Evolutionary conservation across 2,797 vertebrate genomes (phyloP), one percentile per base, ranked within the genome.

Genomic region (Cynodonichthys magdalenae): DNA sequence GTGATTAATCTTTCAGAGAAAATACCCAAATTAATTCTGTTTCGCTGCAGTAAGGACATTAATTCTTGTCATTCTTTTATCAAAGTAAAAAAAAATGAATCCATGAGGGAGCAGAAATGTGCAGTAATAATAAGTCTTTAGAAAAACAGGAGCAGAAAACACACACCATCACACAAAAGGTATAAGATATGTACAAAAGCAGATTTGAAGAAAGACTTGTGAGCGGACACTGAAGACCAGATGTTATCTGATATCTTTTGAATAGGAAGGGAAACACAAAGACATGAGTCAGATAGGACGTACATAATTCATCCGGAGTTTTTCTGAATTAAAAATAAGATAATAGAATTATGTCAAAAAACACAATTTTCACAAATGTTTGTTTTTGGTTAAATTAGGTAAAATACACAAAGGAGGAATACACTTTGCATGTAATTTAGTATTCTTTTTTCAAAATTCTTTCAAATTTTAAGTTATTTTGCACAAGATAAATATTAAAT

Each of bases 281-380:
- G 84, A 85, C 90, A 82, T 61, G 3, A 49, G 79, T 90, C 91
- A 90, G 90, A 87, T 78, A 90, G 87, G 88, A 92, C 77, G 44
- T 93, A 82, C 80, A 93, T 93, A 89, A 94, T 94, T 94, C 90
- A 93, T 93, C 86, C 87, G 81, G 90, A 80, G 85, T 79, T 27
- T 69, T 87, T 77, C 92, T 92, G 90, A 90, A 93, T 92, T 92
- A 91, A 65, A 69, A 88, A 92, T 87, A 76, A 86, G 75, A 88
- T 89, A 87, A 92, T 91, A 80, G 86, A 83, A 82, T 70, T 66
- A 87, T 92, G 88, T 90, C 85, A 92, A 91, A 91, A 84, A 78
- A 62, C 27, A 81, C 56, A 57, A 68, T 86, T 85, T 82, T 81
- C 18, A 17, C 62, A 62, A 68, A 77, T 63, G 78, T 36, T 55